phyloP scores from a whole-genome alignment of 2,113 vertebrate genomes.

The Hemibagrus wyckioides region DNA sequence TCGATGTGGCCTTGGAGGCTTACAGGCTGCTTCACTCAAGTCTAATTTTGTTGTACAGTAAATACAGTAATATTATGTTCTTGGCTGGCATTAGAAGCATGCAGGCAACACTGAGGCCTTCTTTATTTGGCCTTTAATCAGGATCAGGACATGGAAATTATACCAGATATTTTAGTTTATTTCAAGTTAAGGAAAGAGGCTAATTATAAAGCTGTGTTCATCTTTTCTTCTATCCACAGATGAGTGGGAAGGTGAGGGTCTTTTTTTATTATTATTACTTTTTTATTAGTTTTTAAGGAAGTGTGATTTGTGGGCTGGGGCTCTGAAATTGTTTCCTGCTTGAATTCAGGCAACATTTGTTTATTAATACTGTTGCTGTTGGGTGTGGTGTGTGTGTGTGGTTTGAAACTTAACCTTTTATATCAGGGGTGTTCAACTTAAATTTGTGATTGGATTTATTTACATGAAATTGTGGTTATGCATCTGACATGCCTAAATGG shows the following conservation, averaged over 20 bases:
- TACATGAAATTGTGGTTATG: not conserved
- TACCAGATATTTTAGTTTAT: not conserved
- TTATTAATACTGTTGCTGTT: not conserved
- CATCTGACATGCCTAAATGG: not conserved
- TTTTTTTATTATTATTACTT: not conserved
- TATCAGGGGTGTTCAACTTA: conserved; percentile 18
- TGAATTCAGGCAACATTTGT: conserved; percentile 20
- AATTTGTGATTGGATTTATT: not conserved
- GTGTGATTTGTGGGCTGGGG: conserved; percentile 48
- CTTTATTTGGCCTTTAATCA: not conserved
- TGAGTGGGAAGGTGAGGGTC: conserved; percentile 75
- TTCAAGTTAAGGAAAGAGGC: not conserved
- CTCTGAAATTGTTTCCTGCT: conserved; percentile 53
- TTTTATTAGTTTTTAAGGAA: not conserved
- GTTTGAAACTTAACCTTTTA: conserved; percentile 3
- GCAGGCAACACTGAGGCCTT: not conserved
- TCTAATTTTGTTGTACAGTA: not conserved
- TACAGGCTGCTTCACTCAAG: not conserved
- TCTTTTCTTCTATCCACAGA: conserved; percentile 68
- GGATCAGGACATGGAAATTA: not conserved
- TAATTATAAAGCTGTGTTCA: conserved; percentile 31
- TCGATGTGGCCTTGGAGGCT: not conserved
- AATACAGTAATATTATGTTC: not conserved
- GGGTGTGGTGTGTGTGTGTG: conserved; percentile 9
- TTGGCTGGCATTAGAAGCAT: too few species aligned